Evolutionary conservation across 2,797 vertebrate genomes (phyloP).

Genomic region (Acrossocheilus fasciatus): DNA sequence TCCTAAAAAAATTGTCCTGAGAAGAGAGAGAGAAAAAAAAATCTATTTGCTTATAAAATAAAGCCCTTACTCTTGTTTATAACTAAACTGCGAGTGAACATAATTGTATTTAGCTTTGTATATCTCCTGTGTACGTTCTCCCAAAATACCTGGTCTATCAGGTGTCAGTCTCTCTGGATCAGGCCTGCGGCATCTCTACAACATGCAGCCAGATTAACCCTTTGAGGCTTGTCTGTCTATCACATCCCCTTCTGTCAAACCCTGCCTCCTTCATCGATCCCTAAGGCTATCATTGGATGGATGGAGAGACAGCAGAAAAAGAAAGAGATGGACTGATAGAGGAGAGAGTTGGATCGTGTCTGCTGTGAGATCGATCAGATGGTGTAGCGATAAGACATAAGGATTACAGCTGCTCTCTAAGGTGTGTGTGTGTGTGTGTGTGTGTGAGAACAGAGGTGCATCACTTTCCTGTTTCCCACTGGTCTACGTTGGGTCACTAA

Average conservation of each 20-base stretch:
- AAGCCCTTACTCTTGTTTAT: no score
- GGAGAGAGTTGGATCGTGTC: conserved; percentile 33
- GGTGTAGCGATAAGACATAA: conserved; percentile 54
- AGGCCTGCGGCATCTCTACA: neutral
- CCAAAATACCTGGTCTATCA: conserved; percentile 11
- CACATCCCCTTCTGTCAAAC: conserved; percentile 26
- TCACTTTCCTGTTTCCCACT: neutral
- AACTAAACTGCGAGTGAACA: no score
- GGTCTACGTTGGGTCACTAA: conserved; percentile 2
- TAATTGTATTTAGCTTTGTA: neutral
- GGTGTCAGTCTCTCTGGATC: conserved; percentile 33
- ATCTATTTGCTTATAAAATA: neutral
- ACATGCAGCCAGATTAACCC: conserved; percentile 49
- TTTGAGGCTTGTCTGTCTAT: conserved; percentile 26
- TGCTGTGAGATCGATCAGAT: conserved; percentile 52
- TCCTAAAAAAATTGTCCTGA: no score
- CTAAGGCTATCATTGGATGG: conserved; percentile 20
- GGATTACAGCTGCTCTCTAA: conserved; percentile 40
- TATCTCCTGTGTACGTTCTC: conserved; percentile 10
- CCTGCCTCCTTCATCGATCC: conserved; percentile 46
- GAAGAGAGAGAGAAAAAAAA: no score
- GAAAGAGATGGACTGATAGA: conserved; percentile 37
- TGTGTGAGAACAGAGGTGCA: neutral
- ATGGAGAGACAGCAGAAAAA: conserved; percentile 22
- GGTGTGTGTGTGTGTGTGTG: neutral